phyloP scores from a whole-genome alignment of 2,113 vertebrate species.

The Scophthalmus maximus region DNA sequence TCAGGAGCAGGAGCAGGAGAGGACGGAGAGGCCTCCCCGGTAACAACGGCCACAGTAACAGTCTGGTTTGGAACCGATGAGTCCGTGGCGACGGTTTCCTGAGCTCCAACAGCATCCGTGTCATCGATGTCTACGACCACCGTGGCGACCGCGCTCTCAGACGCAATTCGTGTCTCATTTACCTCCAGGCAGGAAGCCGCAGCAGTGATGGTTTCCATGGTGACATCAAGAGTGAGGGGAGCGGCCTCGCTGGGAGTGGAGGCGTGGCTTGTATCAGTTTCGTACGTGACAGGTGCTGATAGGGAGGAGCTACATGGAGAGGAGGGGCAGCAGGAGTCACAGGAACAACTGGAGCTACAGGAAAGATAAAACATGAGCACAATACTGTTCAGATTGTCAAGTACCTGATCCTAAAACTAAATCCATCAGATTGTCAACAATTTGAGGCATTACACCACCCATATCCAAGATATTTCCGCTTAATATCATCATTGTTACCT shows the following conservation, averaged over 20 bases:
- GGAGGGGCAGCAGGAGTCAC: slow-evolving; percentile 88
- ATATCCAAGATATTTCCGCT: too few relatives aligned
- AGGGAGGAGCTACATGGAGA: slow-evolving; percentile 88
- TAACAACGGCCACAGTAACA: slow-evolving; percentile 59
- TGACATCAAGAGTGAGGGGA: slow-evolving; percentile 53
- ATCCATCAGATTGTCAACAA: neutral
- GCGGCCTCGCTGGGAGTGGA: slow-evolving; percentile 79
- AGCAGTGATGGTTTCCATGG: slow-evolving; percentile 56
- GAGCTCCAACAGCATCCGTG: neutral
- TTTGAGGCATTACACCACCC: too few relatives aligned
- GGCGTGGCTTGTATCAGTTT: slow-evolving; percentile 85
- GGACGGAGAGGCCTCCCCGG: slow-evolving; percentile 34
- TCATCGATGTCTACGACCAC: slow-evolving; percentile 24
- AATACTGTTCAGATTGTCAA: too few relatives aligned
- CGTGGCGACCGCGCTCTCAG: slow-evolving; percentile 1
- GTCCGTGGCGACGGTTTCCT: slow-evolving; percentile 23
- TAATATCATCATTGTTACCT: slow-evolving; percentile 68
- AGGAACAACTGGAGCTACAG: slow-evolving; percentile 87
- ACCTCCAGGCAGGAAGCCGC: slow-evolving; percentile 44
- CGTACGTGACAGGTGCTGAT: slow-evolving; percentile 84
- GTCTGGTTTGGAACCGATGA: slow-evolving; percentile 35
- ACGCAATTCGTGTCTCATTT: neutral
- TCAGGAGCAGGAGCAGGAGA: slow-evolving; percentile 38
- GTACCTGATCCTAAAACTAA: too few relatives aligned
- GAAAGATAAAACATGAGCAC: neutral